Evolutionary conservation across 64 coral and sea anemone genomes (phyloP), one percentile per base, ranked within the genome.

Genomic region (Astreopora myriophthalma): DNA sequence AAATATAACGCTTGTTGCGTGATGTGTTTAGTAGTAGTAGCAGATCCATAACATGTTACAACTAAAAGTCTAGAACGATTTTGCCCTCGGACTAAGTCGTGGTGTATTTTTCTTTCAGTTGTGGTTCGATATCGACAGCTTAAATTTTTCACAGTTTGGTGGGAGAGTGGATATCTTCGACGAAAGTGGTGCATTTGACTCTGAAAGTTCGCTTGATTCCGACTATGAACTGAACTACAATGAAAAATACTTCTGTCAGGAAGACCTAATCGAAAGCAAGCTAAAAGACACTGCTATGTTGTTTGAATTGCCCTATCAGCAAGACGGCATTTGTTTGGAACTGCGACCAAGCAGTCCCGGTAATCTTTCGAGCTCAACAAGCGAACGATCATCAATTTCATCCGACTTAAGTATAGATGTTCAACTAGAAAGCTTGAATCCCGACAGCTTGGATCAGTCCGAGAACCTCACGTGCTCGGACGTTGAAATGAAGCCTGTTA

Each of bases 221-320:
- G 97, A 99, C 79, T 95, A 88, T 26, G 97, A 99, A 84, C 80
- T 96, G 32, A 90, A 80, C 6, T 96, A 96, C 34, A 91, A 91
- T 25, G 95, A 96, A 30, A 89, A 89, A 83, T 90, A 80, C 86
- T 96, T 92, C 52, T 81, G 89, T 42, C 89, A 89, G 64, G 95
- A 96, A 61, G 88, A 91, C 65, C 75, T 88, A 6, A 86, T 93
- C 66, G 95, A 89, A 36, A 92, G 93, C 49, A 96, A 96, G 44
- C 86, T 93, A 13, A 93, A 89, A 76, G 92, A 96, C 34, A 86
- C 91, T 0, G 86, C 80, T 17, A 34, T 89, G 28, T 77, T 90
- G 76, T 96, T 66, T 44, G 95, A 96, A 58, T 79, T 94, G 34
- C 87, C 91, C 0, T 93, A 89, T 38, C 48, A 60, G 60, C 92